Base-by-base conservation (phyloP, 2,888 invertebrate species). In the Diaprepes abbreviatus region DNA sequence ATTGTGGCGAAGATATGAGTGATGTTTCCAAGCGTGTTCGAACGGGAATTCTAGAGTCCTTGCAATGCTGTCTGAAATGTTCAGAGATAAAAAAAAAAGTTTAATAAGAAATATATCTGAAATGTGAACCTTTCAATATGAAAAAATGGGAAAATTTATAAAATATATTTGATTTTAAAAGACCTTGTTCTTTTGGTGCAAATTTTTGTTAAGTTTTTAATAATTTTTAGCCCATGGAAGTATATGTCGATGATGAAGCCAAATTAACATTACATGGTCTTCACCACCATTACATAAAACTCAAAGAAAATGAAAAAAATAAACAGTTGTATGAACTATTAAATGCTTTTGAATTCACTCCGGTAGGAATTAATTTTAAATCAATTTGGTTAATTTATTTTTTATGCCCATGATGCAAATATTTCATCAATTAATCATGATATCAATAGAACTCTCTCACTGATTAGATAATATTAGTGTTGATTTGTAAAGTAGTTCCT, bases 241-340 rank as follows among this genome's bases (percentile, higher is more conserved):
- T 99, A 52, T 99, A 98, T 85, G 98, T 99, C 38, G 99, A 99
- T 81, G 98, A 99, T 83, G 99, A 99, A 87, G 97, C 98, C 57
- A 99, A 99, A 86, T 89, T 99, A 77, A 99, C 99, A 0, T 89
- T 99, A 75, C 99, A 99, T 80, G 99, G 99, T 73, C 88, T 99
- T 72, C 98, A 98, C 84, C 99, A 99, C 82, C 98, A 99, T 86
- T 99, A 99, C 82, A 97, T 98, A 54, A 99, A 99, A 85, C 89
- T 99, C 72, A 98, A 98, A 88, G 99, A 99, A 85, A 97, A 97
- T 83, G 99, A 99, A 86, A 99, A 99, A 87, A 99, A 99, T 85
- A 95, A 98, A 85, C 98, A 98, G 83, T 88, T 99, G 7, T 98
- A 99, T 87, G 99, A 99, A 85, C 88, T 99, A 45, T 89, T 99